phyloP scores from a whole-genome alignment of 1,140 invertebrate genomes.

The Ceratoteleas bidentatus region DNA sequence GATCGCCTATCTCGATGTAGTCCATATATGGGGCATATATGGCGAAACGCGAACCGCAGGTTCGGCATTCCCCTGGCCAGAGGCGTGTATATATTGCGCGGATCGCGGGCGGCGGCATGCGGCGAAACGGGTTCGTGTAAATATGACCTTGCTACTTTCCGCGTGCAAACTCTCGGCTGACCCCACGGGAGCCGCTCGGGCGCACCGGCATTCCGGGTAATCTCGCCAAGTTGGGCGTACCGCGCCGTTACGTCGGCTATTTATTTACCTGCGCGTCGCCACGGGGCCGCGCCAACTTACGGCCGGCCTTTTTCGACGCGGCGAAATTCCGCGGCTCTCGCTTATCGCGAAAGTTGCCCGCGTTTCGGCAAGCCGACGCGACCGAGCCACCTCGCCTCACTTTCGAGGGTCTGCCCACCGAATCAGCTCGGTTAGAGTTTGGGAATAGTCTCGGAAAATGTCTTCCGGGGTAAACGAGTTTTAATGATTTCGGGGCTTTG shows the following conservation, averaged over 20 bases:
- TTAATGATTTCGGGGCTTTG: too few species aligned
- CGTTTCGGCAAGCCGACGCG: background rate
- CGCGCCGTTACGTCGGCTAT: slow-evolving; percentile 67
- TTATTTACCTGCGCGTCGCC: slow-evolving; percentile 61
- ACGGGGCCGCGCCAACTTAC: slow-evolving; percentile 47
- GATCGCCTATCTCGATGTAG: too few species aligned
- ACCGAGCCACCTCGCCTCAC: too few species aligned
- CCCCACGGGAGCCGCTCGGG: slow-evolving; percentile 63
- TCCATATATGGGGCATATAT: background rate
- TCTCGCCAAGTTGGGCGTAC: slow-evolving; percentile 63
- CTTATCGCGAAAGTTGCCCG: background rate
- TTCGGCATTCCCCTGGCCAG: too few species aligned
- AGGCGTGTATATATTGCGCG: too few species aligned
- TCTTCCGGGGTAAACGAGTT: too few species aligned
- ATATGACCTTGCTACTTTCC: slow-evolving; percentile 70
- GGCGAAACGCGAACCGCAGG: slow-evolving; percentile 24
- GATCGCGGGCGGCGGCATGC: slow-evolving; percentile 6
- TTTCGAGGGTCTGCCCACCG: too few species aligned
- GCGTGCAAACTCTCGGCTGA: slow-evolving; percentile 62
- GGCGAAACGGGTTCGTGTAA: slow-evolving; percentile 63
- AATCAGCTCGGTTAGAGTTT: too few species aligned
- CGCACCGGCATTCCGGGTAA: slow-evolving; percentile 64
- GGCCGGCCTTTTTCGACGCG: slow-evolving; percentile 34
- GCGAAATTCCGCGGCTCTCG: slow-evolving; percentile 5
- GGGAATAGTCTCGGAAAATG: too few species aligned